Conservation (phyloP, 2,113 vertebrate species). For the Carlito syrichta region DNA sequence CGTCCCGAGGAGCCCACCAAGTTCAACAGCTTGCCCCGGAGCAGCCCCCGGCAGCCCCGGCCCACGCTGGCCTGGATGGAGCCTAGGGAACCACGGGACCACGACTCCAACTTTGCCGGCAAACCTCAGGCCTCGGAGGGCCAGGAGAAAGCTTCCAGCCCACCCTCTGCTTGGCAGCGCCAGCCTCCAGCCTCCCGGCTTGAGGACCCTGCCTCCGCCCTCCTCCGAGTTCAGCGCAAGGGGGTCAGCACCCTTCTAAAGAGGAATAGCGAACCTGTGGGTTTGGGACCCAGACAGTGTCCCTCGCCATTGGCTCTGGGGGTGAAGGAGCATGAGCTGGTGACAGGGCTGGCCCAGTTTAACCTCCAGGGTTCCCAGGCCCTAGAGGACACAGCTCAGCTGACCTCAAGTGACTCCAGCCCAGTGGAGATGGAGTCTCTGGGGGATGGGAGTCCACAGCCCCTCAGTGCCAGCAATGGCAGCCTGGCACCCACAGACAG, state of each 20-base stretch:
- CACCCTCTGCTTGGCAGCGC: constrained; percentile 35
- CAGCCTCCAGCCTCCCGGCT: background rate
- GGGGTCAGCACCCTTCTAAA: constrained; percentile 61
- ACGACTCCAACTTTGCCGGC: constrained; percentile 69
- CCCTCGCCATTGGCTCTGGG: constrained; percentile 84
- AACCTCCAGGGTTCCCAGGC: constrained; percentile 83
- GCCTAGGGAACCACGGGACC: constrained; percentile 80
- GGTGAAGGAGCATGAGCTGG: constrained; percentile 88
- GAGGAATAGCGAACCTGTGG: constrained; percentile 53
- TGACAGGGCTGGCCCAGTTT: constrained; percentile 86
- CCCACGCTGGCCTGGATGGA: constrained; percentile 82
- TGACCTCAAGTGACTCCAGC: constrained; percentile 76
- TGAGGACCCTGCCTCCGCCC: rapidly evolving
- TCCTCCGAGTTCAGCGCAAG: background rate
- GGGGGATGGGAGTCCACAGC: constrained; percentile 67
- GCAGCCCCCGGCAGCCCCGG: constrained; percentile 80
- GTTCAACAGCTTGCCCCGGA: constrained; percentile 91
- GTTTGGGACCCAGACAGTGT: constrained; percentile 35
- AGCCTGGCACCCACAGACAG: constrained; percentile 50
- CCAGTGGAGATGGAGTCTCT: constrained; percentile 78
- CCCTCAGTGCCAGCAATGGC: constrained; percentile 58
- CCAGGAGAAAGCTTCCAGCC: background rate
- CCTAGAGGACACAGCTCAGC: constrained; percentile 74
- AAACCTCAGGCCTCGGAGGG: constrained; percentile 60
- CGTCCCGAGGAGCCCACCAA: constrained; percentile 80